Evolutionary conservation across 2,888 invertebrate genomes (phyloP).

Genomic region (Mimachlamys varia): DNA sequence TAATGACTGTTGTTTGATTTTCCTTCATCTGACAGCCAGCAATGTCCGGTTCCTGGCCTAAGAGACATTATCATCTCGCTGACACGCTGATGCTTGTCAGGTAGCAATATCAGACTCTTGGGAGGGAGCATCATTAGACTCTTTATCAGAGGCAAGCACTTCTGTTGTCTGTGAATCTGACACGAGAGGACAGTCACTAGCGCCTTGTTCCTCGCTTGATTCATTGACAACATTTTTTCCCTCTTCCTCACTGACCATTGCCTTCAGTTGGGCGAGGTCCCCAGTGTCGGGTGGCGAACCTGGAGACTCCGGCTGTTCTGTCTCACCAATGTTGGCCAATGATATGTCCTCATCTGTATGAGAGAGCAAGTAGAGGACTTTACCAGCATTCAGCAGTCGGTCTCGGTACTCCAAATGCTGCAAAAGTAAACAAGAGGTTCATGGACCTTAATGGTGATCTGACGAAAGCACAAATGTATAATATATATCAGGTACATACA

Average conservation of each 20-base stretch:
- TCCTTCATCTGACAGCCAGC: not conserved
- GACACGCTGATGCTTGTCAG: not conserved
- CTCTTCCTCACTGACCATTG: not conserved
- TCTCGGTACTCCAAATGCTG: constrained; percentile 45
- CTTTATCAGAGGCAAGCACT: not conserved
- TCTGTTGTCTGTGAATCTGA: not conserved
- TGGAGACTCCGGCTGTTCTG: not conserved
- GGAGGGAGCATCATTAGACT: not conserved
- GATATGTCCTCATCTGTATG: not conserved
- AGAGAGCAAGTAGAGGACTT: not conserved
- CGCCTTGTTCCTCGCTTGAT: not conserved
- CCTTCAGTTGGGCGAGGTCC: not conserved
- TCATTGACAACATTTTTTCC: not conserved
- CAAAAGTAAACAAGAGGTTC: not conserved
- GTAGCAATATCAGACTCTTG: not conserved
- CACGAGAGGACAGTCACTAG: not conserved
- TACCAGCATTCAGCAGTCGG: constrained; percentile 40
- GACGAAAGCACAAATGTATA: too few relatives aligned
- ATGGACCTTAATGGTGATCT: too few relatives aligned
- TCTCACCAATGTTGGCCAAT: not conserved
- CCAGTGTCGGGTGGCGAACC: not conserved
- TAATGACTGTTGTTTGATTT: not conserved
- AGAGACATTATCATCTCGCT: not conserved
- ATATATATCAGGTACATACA: too few relatives aligned
- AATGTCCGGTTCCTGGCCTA: not conserved